Evolutionary conservation across 2,113 vertebrate species (phyloP).

Genomic region (Micromys minutus): DNA sequence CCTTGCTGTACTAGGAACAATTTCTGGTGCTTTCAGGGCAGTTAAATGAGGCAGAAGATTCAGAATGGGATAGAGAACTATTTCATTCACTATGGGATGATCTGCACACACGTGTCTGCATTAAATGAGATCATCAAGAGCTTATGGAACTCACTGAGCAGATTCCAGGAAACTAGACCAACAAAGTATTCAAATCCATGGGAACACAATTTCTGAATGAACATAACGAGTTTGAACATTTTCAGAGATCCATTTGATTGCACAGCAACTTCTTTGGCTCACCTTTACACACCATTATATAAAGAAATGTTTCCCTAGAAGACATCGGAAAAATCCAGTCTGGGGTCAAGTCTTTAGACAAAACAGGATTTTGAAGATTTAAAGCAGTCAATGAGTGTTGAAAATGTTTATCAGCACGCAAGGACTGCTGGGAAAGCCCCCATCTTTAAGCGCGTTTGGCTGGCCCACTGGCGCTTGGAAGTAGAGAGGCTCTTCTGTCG

Average conservation of each 20-base stretch:
- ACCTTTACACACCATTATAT: neutral
- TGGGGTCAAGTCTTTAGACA: neutral
- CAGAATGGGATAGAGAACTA: neutral
- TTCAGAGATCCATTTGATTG: neutral
- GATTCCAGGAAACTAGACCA: neutral
- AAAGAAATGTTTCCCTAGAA: neutral
- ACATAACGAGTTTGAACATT: neutral
- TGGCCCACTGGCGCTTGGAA: neutral
- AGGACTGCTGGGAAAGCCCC: too few species aligned
- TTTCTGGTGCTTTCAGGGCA: neutral
- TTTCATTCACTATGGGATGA: neutral
- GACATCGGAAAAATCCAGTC: neutral
- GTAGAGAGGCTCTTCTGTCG: fast-evolving
- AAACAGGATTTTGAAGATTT: neutral
- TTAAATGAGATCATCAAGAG: neutral
- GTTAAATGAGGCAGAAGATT: neutral
- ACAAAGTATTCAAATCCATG: neutral
- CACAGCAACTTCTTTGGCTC: neutral
- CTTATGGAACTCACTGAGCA: neutral
- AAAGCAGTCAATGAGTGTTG: neutral
- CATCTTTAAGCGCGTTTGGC: too few species aligned
- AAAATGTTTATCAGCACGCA: too few species aligned
- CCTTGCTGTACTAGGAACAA: neutral
- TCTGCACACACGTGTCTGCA: neutral
- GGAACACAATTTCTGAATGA: neutral